phyloP scores from a whole-genome alignment of 2,888 invertebrate species.

The Tetheella fluctuosa region DNA sequence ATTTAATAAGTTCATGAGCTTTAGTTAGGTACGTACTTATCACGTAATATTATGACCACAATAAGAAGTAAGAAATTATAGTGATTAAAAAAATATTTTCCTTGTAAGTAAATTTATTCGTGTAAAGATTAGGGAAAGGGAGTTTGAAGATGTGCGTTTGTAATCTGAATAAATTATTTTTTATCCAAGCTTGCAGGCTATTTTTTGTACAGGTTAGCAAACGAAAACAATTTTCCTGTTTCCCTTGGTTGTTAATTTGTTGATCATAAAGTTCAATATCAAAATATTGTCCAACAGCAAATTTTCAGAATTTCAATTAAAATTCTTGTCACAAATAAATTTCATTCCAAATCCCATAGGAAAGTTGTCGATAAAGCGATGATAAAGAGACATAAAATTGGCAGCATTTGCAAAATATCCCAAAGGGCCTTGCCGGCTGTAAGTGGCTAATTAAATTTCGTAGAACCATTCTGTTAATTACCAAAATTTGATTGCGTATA shows the following conservation, averaged over 20 bases:
- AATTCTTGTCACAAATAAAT: conserved; percentile 21
- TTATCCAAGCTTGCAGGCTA: too few relatives aligned
- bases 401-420: conserved; percentile 22
- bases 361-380: conserved; percentile 28
- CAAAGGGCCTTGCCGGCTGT: conserved; percentile 21
- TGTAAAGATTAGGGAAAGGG: neutral
- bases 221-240: neutral
- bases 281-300: neutral
- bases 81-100: too few relatives aligned
- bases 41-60: too few relatives aligned
- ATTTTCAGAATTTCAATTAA: conserved; percentile 11
- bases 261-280: neutral
- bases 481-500: conserved; percentile 35
- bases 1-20: too few relatives aligned
- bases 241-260: neutral
- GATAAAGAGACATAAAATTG: conserved; percentile 42
- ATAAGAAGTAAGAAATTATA: too few relatives aligned
- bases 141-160: neutral
- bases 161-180: conserved; percentile 4
- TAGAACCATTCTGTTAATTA: conserved; percentile 39
- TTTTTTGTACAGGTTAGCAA: neutral
- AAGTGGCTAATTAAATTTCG: conserved; percentile 42
- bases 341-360: conserved; percentile 21
- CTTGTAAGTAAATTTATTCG: neutral
- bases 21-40: too few relatives aligned